Percentiles rank a stretch among this genome's conserved stretches.
Conservation (phyloP, 2,797 vertebrate genomes). For the Acanthis flammea region DNA sequence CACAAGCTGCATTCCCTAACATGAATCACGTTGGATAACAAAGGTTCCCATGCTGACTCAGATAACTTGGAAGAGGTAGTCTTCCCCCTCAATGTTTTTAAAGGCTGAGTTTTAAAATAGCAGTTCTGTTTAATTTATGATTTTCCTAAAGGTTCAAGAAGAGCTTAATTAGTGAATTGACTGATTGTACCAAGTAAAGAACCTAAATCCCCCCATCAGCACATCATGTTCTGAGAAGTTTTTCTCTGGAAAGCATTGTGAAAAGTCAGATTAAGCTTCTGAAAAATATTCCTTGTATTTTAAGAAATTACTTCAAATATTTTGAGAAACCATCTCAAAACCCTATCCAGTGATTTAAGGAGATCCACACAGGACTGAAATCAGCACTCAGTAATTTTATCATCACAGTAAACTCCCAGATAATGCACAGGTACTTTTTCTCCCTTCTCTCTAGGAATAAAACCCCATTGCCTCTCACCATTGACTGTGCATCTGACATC, state of each 20-base stretch:
- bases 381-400: neutral
- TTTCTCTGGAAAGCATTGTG: neutral
- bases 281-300: neutral
- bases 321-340: neutral
- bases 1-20: neutral
- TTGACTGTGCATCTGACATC: neutral
- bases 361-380: neutral
- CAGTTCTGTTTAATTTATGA: neutral
- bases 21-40: neutral
- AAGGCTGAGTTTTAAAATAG: slow-evolving; percentile 27
- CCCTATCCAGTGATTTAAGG: neutral
- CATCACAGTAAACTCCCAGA: neutral
- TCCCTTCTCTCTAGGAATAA: neutral
- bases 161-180: neutral
- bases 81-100: slow-evolving; percentile 6
- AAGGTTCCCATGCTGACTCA: slow-evolving; percentile 19
- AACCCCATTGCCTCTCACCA: neutral
- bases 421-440: neutral
- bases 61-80: neutral
- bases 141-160: neutral
- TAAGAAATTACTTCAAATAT: neutral
- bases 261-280: neutral
- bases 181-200: neutral
- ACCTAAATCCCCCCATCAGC: neutral
- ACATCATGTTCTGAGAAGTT: neutral